Evolutionary conservation across 2,113 vertebrate genomes (phyloP).

Genomic region (Ciconia stormi): DNA sequence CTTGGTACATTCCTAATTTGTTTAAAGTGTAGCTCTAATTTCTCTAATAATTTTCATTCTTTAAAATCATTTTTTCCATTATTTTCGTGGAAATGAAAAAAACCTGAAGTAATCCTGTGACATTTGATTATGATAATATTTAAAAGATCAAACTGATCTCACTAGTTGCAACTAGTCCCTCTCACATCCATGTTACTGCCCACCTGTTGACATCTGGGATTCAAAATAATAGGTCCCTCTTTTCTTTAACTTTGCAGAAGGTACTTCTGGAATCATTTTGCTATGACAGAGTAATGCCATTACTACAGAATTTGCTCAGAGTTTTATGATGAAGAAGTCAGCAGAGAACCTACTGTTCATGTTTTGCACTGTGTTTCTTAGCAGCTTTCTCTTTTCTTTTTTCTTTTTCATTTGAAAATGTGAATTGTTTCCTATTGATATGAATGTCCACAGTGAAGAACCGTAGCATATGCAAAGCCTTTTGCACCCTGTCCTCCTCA

Average conservation of each 20-base stretch:
- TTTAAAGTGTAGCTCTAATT: neutral
- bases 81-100: neutral
- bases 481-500: neutral
- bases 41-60: neutral
- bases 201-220: neutral
- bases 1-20: neutral
- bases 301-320: neutral
- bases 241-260: neutral
- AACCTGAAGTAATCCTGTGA: neutral
- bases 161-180: neutral
- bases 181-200: neutral
- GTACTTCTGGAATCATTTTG: neutral
- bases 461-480: neutral
- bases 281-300: neutral
- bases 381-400: neutral
- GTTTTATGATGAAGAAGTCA: neutral
- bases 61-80: neutral
- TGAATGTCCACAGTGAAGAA: neutral
- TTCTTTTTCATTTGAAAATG: neutral
- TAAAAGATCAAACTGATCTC: neutral
- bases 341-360: neutral
- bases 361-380: neutral
- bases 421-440: neutral
- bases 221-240: neutral
- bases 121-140: neutral